Percentiles rank a stretch among this genome's conserved stretches.
Evolutionary conservation across 1,140 invertebrate genomes (phyloP).

Genomic region (Drosophila bifasciata): DNA sequence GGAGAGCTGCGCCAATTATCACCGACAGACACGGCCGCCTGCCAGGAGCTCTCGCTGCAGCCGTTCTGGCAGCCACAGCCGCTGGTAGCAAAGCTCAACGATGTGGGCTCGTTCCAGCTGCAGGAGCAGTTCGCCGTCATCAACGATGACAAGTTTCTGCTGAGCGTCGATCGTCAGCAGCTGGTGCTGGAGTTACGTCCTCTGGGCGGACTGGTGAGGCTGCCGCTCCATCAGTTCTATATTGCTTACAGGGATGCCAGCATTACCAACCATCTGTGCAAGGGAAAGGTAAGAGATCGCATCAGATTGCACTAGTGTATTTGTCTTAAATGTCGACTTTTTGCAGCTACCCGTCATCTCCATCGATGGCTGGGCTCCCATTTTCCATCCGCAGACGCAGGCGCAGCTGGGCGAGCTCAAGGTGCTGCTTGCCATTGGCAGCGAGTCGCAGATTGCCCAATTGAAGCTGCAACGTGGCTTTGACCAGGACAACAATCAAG

Average conservation of each 20-base stretch:
- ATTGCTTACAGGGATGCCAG: slow-evolving; percentile 86
- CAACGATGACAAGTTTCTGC: slow-evolving; percentile 85
- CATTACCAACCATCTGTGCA: slow-evolving; percentile 85
- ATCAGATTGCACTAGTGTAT: neutral
- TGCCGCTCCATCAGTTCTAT: slow-evolving; percentile 87
- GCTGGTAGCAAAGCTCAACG: slow-evolving; percentile 27
- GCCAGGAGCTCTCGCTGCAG: slow-evolving; percentile 59
- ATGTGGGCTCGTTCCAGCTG: slow-evolving; percentile 44
- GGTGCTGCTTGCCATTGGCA: slow-evolving; percentile 86
- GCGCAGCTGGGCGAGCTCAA: slow-evolving; percentile 85
- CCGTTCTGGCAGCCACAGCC: slow-evolving; percentile 73
- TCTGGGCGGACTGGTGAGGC: slow-evolving; percentile 85
- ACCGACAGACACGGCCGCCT: slow-evolving; percentile 7
- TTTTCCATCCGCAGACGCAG: slow-evolving; percentile 84
- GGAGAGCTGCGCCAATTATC: slow-evolving; percentile 61
- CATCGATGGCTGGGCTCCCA: slow-evolving; percentile 86
- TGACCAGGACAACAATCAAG: slow-evolving; percentile 51
- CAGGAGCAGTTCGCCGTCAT: slow-evolving; percentile 86
- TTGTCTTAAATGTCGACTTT: neutral
- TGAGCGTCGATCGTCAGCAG: slow-evolving; percentile 86
- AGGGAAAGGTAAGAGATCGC: slow-evolving; percentile 61
- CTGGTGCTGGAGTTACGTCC: slow-evolving; percentile 86
- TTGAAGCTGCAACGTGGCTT: slow-evolving; percentile 85
- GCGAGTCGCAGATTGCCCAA: slow-evolving; percentile 86
- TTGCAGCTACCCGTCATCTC: slow-evolving; percentile 86